Evolutionary conservation across 2,113 vertebrate genomes (phyloP).

Genomic region (Aythya baeri): DNA sequence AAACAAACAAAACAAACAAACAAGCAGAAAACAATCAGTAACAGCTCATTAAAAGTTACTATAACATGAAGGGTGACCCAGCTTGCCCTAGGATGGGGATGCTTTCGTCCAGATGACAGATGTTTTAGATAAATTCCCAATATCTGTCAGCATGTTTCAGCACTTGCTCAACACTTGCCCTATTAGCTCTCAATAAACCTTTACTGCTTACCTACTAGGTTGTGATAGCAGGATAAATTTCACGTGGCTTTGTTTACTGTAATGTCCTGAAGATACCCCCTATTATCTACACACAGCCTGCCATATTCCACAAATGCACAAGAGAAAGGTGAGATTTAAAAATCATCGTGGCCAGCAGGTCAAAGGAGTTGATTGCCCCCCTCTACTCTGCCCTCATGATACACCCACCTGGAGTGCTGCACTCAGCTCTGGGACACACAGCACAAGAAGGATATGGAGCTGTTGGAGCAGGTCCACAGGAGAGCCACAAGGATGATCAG

Average conservation of each 20-base stretch:
- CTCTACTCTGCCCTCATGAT: too few species aligned
- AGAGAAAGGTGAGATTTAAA: not conserved
- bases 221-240: not conserved
- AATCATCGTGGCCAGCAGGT: not conserved
- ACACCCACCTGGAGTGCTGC: too few species aligned
- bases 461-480: too few species aligned
- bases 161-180: not conserved
- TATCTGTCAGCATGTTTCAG: not conserved
- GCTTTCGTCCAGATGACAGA: not conserved
- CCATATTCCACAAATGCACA: not conserved
- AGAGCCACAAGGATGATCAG: too few species aligned
- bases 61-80: not conserved
- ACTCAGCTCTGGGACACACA: too few species aligned
- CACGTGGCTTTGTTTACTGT: not conserved
- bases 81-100: not conserved
- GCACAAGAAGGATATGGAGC: too few species aligned
- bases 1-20: too few species aligned
- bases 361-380: not conserved
- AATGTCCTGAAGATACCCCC: not conserved
- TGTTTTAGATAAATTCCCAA: not conserved
- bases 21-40: not conserved
- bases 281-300: fast-evolving
- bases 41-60: not conserved
- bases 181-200: not conserved
- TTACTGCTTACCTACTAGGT: not conserved